Percentiles rank a stretch among this genome's conserved stretches.
phyloP scores from a whole-genome alignment of 2,113 vertebrate species.

The Tichodroma muraria region DNA sequence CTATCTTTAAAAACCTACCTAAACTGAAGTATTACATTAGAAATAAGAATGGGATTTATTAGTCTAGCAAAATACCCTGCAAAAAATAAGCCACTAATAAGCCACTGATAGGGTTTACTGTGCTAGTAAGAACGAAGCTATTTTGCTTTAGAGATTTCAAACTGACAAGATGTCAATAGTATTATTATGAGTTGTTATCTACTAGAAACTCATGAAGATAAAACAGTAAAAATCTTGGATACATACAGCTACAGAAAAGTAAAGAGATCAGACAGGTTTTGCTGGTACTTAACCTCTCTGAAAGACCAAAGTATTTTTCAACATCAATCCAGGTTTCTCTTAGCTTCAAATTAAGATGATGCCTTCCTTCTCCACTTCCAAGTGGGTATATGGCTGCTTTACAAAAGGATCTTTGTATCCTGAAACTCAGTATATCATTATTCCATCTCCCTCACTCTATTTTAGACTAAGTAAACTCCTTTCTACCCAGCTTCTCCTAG shows the following conservation, averaged over 20 bases:
- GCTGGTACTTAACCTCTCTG: neutral
- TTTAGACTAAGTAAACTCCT: neutral
- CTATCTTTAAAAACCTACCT: neutral
- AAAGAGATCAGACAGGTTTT: neutral
- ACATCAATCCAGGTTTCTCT: neutral
- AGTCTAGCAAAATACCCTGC: constrained; percentile 2
- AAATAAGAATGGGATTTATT: constrained; percentile 13
- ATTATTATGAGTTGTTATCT: neutral
- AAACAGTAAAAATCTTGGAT: neutral
- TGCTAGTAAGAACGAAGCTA: neutral
- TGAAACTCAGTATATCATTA: neutral
- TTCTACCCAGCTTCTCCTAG: neutral
- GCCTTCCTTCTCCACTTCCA: neutral
- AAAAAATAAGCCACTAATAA: constrained; percentile 25
- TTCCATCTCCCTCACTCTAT: neutral
- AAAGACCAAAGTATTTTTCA: neutral
- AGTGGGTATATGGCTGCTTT: neutral
- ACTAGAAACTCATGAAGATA: neutral
- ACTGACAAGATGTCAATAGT: neutral
- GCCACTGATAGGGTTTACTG: constrained; percentile 12
- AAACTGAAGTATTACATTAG: neutral
- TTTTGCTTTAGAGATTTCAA: neutral
- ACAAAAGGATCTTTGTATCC: neutral
- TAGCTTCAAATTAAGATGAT: neutral
- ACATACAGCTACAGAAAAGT: neutral